Conservation (phyloP, 2,888 invertebrate genomes). For the Philereme vetulata region DNA sequence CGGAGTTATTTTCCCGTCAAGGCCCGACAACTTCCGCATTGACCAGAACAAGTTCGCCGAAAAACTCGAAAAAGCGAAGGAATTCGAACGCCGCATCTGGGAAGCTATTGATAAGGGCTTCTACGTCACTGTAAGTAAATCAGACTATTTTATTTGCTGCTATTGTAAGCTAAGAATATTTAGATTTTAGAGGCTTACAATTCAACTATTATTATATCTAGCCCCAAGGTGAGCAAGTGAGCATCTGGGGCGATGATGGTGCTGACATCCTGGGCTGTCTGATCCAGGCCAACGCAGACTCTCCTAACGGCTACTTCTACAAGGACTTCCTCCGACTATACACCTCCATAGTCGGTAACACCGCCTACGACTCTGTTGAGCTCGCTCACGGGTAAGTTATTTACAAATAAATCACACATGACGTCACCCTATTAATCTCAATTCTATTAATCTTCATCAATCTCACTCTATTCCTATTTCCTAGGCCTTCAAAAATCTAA, state of each 20-base stretch:
- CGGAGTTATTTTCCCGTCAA: constrained; percentile 86
- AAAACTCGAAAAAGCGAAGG: constrained; percentile 69
- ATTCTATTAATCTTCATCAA: too few species aligned
- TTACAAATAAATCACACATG: not conserved
- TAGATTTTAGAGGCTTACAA: constrained; percentile 1
- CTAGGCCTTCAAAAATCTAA: too few species aligned
- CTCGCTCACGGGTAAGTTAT: constrained; percentile 51
- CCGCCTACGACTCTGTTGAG: constrained; percentile 43
- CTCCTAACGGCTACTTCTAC: constrained; percentile 84
- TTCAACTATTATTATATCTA: constrained; percentile 34
- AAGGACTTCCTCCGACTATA: constrained; percentile 82
- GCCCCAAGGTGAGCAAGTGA: constrained; percentile 79
- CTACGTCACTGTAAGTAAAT: constrained; percentile 64
- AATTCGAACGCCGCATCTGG: constrained; percentile 82
- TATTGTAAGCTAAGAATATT: too few species aligned
- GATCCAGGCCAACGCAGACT: constrained; percentile 86
- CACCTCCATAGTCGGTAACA: constrained; percentile 84
- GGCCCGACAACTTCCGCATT: constrained; percentile 83
- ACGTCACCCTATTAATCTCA: too few species aligned
- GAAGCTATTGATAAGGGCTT: constrained; percentile 85
- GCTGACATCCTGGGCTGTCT: constrained; percentile 86
- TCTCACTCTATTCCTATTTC: too few species aligned
- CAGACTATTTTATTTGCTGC: not conserved
- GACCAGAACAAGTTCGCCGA: constrained; percentile 70
- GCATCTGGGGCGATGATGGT: constrained; percentile 84